Base-by-base conservation (phyloP, 2,113 vertebrate species). In the Electrona antarctica region DNA sequence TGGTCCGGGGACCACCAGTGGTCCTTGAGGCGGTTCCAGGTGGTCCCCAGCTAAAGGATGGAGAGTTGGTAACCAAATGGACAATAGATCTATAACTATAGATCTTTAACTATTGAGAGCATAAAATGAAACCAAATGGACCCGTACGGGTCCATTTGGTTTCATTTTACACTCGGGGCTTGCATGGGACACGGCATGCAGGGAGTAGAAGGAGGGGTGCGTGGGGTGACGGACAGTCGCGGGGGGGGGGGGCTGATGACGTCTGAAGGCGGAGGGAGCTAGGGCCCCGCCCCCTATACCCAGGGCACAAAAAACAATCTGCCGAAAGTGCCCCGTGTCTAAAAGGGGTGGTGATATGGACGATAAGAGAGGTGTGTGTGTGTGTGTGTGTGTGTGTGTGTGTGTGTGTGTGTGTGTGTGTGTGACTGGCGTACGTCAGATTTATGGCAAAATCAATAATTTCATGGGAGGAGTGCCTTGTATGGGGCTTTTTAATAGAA, bases 371-470 rank as follows among this genome's bases (percentile, higher is more conserved):
- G n/a, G 21, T 21, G 21, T 21, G 21, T 21, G 21, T 21, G 21
- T 21, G 21, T 21, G 21, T 21, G 21, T 21, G 21, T 21, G 21
- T 21, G 21, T 21, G 21, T 21, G 21, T 21, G 21, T 21, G 21
- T 21, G 21, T 21, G 21, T 21, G 21, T 21, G 21, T 21, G 21
- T 21, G 21, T 21, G 21, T 21, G 21, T 21, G 21, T 21, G 74
- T 72, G 57, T 77, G 77, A 77, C 51, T n/a, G 52, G 52, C 85
- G 76, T 73, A 51, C 85, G 77, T 73, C 41, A 81, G 85, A 91
- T 91, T 90, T 91, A 92, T 91, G 67, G 84, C 67, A 13, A 81
- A 82, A 89, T 91, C 87, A 28, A 90, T 91, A 57, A n/a, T 75
- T 74, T 82, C 80, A 84, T 79, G 73, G 65, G 73, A 74, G 69